phyloP scores from a whole-genome alignment of 1,140 invertebrate species.

The Hirudo medicinalis region DNA sequence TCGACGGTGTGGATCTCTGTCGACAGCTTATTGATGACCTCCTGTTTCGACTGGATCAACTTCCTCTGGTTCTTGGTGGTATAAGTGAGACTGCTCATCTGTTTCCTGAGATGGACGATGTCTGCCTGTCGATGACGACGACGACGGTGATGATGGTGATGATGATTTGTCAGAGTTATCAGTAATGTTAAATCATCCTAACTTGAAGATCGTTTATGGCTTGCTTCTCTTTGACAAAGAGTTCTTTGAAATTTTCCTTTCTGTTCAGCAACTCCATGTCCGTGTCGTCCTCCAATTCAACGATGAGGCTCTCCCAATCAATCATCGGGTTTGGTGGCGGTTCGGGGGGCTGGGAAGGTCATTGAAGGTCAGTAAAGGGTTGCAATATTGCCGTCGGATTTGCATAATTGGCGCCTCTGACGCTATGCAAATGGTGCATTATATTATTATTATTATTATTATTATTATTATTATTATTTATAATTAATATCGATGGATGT shows the following conservation, averaged over 20 bases:
- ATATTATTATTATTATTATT: conserved; percentile 17
- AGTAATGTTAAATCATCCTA: not conserved
- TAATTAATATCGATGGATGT: too few species aligned
- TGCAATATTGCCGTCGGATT: not conserved
- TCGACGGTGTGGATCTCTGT: not conserved
- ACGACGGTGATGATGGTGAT: not conserved
- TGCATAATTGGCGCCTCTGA: not conserved
- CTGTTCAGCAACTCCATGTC: conserved; percentile 7
- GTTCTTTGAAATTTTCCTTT: conserved; percentile 2
- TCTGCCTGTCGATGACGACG: not conserved
- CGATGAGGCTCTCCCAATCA: not conserved
- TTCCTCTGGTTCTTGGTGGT: conserved; percentile 4
- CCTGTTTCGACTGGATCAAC: not conserved
- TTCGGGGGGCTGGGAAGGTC: not conserved
- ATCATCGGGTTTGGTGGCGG: conserved; percentile 9
- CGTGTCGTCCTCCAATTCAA: not conserved
- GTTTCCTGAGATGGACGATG: not conserved
- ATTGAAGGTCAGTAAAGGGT: not conserved
- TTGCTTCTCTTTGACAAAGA: not conserved
- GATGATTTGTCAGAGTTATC: not conserved
- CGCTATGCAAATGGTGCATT: too few species aligned
- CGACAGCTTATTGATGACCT: not conserved
- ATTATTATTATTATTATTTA: not conserved
- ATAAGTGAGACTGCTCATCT: not conserved
- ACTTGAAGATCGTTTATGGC: not conserved